Percentiles rank a stretch among this genome's conserved stretches.
phyloP scores from a whole-genome alignment of 2,888 invertebrate species.

The Gisinianus flammeolus region DNA sequence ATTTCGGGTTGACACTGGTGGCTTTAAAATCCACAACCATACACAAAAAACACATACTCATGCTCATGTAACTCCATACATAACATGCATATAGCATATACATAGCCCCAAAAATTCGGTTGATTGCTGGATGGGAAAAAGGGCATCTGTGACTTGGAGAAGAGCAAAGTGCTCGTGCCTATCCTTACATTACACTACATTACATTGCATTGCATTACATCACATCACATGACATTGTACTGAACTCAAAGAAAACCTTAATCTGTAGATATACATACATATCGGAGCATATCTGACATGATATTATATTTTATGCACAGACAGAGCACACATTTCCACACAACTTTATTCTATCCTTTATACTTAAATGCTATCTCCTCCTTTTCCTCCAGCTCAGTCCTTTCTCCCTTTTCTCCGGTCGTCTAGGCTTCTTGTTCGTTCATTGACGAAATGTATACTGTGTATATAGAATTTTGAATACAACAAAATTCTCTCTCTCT shows the following conservation, averaged over 20 bases:
- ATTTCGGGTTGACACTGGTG: constrained; percentile 46
- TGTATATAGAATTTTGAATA: too few relatives aligned
- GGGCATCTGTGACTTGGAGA: constrained; percentile 43
- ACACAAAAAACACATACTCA: background rate
- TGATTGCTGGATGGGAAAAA: constrained; percentile 38
- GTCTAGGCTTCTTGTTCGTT: too few relatives aligned
- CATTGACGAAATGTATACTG: too few relatives aligned
- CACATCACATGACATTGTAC: background rate
- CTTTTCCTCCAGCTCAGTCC: too few relatives aligned
- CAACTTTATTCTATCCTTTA: too few relatives aligned
- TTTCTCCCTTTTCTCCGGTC: too few relatives aligned
- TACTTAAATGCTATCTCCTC: too few relatives aligned
- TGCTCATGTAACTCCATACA: background rate
- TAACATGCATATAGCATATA: background rate
- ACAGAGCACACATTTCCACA: too few relatives aligned
- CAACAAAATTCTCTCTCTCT: too few relatives aligned
- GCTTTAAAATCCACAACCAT: constrained; percentile 44
- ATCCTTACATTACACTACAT: background rate
- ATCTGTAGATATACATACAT: too few relatives aligned
- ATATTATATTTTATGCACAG: too few relatives aligned
- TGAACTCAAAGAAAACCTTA: background rate
- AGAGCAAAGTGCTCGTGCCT: constrained; percentile 25
- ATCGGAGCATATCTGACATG: too few relatives aligned
- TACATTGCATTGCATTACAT: background rate
- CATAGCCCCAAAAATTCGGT: background rate